Evolutionary conservation across 2,113 vertebrate genomes (phyloP), one percentile per base, ranked within the genome.

Genomic region (Rhea pennata): DNA sequence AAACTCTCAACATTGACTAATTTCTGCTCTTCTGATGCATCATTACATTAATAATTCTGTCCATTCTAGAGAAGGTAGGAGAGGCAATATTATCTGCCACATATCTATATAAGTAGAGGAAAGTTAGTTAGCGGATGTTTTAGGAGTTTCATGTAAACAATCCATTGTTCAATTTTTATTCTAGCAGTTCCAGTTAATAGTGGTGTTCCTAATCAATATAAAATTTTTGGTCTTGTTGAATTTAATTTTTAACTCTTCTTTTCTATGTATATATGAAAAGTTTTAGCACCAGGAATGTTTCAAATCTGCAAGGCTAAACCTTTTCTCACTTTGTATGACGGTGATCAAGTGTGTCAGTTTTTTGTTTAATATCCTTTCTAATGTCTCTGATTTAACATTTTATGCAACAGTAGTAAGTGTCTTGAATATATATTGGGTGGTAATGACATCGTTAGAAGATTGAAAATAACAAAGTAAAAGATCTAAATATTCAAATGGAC

Each of bases 191-290:
- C 6, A 3, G 8, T 16, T 29, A 21, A 29, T 27, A 12, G 13
- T 2, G 2, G 9, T 7, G 3, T 33, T 65, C 51, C 33, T 64
- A 8, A 2, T 29, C 16, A 15, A 26, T 0, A 0, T 5, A 51
- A 12, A 22, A 3, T 2, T 75, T 48, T 31, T 24, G 40, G 24
- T 19, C 11, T 9, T 2, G 4, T 11, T 8, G 42, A 27, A 51
- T 61, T 84, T 8, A 51, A 61, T 26, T 90, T 79, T 23, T 29
- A 82, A 23, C 10, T 31, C 12, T 19, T 86, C 33, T 11, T 54
- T 86, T 39, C 39, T 11, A 6, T 2, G 36, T 36, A 2, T 46
- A 66, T 2, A 1, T 51, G 78, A 24, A 33, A 19, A 2, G 12
- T 48, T 61, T 50, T 33, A 33, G 50, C 17, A 15, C 16, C 4